Conservation (phyloP, 1,140 invertebrate species). For the Heliconius hermathena region DNA sequence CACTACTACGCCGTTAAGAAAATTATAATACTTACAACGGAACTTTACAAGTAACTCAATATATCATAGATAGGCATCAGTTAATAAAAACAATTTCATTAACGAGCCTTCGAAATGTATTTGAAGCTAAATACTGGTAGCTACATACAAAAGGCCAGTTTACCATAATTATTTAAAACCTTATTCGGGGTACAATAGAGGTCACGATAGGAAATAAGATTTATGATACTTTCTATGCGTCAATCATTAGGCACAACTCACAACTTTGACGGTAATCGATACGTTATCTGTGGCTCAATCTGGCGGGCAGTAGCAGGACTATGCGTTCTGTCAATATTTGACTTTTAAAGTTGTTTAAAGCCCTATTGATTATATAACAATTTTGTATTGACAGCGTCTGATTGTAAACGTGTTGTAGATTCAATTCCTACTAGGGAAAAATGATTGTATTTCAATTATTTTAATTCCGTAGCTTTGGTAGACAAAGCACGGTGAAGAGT, state of each 20-base stretch:
- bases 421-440: too few species aligned
- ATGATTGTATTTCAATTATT: too few species aligned
- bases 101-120: slow-evolving; percentile 53
- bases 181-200: neutral
- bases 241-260: slow-evolving; percentile 56
- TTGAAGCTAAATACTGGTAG: slow-evolving; percentile 61
- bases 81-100: slow-evolving; percentile 64
- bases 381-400: too few species aligned
- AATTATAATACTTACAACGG: slow-evolving; percentile 9
- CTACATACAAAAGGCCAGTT: slow-evolving; percentile 37
- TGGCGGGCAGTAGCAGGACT: slow-evolving; percentile 58
- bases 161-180: slow-evolving; percentile 9
- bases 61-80: slow-evolving; percentile 25
- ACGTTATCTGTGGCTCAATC: slow-evolving; percentile 67
- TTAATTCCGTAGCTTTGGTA: too few species aligned
- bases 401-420: too few species aligned
- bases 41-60: slow-evolving; percentile 14
- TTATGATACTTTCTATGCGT: slow-evolving; percentile 63
- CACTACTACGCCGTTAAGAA: neutral
- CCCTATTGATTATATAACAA: too few species aligned
- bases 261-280: slow-evolving; percentile 64
- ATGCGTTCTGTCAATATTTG: slow-evolving; percentile 47
- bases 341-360: slow-evolving; percentile 30
- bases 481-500: too few species aligned
- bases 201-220: slow-evolving; percentile 4